Percentiles rank a stretch among this genome's conserved stretches.
phyloP scores from a whole-genome alignment of 2,888 invertebrate genomes.

The Agrenia bidenticulata region DNA sequence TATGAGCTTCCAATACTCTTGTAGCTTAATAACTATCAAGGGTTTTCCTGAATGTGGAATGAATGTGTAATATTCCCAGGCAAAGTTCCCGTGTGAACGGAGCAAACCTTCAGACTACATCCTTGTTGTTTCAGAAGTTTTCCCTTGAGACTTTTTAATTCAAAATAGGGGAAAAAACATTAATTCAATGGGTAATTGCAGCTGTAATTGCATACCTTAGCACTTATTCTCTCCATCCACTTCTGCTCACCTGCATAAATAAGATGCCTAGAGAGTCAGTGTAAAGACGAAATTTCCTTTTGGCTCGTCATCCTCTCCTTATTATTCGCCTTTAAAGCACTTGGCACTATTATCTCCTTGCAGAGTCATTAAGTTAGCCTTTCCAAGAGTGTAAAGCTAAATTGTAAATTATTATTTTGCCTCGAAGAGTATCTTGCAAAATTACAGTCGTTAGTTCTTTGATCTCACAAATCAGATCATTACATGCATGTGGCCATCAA shows the following conservation, averaged over 20 bases:
- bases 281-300: slow-evolving; percentile 7
- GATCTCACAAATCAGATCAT: too few species aligned
- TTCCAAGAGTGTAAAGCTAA: neutral
- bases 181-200: slow-evolving; percentile 21
- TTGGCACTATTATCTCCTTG: slow-evolving; percentile 5
- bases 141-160: slow-evolving; percentile 19
- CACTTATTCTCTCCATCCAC: neutral
- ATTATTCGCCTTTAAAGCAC: neutral
- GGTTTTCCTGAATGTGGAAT: neutral
- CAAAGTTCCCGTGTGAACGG: slow-evolving; percentile 17
- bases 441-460: too few species aligned
- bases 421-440: neutral
- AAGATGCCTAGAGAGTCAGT: neutral
- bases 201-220: slow-evolving; percentile 17
- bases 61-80: slow-evolving; percentile 1
- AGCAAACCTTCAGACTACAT: slow-evolving; percentile 14
- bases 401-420: neutral
- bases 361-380: slow-evolving; percentile 8
- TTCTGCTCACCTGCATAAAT: slow-evolving; percentile 22
- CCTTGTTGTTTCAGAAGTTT: slow-evolving; percentile 11
- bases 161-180: slow-evolving; percentile 2
- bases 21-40: neutral
- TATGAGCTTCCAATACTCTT: neutral
- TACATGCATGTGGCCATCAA: too few species aligned
- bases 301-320: slow-evolving; percentile 20